These are phyloP conservation scores for Elephas maximus DNA, from an alignment of 2,113 vertebrate species.

Conservation along the genomic window DNA sequence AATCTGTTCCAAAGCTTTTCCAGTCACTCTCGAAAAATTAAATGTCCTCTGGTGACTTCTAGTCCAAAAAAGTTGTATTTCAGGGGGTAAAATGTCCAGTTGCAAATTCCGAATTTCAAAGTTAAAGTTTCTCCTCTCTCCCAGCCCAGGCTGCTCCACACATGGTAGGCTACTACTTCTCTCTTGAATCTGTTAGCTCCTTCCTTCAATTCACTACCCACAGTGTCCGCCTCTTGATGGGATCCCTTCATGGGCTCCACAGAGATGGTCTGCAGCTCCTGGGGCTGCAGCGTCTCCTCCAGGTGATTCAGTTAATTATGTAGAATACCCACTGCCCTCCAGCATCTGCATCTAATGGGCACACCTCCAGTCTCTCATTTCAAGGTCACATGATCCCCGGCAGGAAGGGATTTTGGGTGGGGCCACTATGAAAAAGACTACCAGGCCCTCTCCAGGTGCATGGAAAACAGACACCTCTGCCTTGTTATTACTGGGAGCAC, in stretches of 20 bases:
- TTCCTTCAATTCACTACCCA: background rate
- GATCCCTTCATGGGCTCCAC: background rate
- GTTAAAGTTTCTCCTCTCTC: background rate
- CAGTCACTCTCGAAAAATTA: background rate
- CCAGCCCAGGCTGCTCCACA: background rate
- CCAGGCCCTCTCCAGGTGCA: background rate
- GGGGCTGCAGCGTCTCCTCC: background rate
- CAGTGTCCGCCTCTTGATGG: background rate
- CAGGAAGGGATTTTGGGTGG: background rate
- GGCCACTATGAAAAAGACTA: background rate
- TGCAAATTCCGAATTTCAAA: background rate
- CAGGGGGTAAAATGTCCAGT: background rate
- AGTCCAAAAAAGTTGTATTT: background rate
- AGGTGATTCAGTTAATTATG: too few relatives aligned
- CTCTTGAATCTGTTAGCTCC: background rate
- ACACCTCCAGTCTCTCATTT: background rate
- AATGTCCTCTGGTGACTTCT: background rate
- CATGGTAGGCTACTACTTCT: background rate
- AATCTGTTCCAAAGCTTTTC: background rate
- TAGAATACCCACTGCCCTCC: background rate
- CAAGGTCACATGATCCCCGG: background rate
- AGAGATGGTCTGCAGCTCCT: background rate
- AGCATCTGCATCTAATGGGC: background rate
- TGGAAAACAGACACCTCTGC: background rate
- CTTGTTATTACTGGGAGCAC: background rate